Conservation (phyloP, 2,888 invertebrate species). For the Portevinia maculata region DNA sequence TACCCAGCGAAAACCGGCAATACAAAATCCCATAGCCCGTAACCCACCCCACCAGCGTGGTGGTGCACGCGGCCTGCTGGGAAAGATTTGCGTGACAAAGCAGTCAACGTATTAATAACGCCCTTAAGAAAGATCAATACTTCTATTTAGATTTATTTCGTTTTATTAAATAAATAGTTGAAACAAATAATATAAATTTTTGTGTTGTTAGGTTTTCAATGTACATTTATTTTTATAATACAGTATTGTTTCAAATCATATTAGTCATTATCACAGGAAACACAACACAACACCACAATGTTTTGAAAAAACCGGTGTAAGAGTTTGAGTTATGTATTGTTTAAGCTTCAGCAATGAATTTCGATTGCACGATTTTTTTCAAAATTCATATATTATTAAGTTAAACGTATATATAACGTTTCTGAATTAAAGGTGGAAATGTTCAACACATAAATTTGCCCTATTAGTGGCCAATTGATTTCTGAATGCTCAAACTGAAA, state of each 20-base stretch:
- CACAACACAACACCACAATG: too few species aligned
- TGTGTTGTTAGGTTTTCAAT: slow-evolving; percentile 2
- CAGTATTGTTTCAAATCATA: slow-evolving; percentile 30
- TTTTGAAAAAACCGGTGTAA: not conserved
- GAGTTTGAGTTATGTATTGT: slow-evolving; percentile 1
- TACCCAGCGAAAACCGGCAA: too few species aligned
- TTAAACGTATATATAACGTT: slow-evolving; percentile 22
- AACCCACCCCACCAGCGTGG: too few species aligned
- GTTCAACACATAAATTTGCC: slow-evolving; percentile 17
- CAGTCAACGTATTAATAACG: not conserved
- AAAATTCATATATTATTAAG: not conserved
- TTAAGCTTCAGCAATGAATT: slow-evolving; percentile 11
- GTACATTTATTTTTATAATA: slow-evolving; percentile 7
- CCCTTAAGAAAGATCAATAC: not conserved
- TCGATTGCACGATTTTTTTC: slow-evolving; percentile 9
- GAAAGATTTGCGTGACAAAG: too few species aligned
- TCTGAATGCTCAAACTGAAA: slow-evolving; percentile 67
- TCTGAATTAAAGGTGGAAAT: slow-evolving; percentile 22
- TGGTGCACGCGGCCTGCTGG: too few species aligned
- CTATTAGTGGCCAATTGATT: slow-evolving; percentile 61
- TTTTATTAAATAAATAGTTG: slow-evolving; percentile 61
- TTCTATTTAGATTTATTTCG: not conserved
- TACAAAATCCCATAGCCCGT: too few species aligned
- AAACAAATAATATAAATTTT: slow-evolving; percentile 49
- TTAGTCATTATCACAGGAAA: slow-evolving; percentile 67